phyloP scores from a whole-genome alignment of 23 tunicate genomes.

The Clavelina lepadiformis region DNA sequence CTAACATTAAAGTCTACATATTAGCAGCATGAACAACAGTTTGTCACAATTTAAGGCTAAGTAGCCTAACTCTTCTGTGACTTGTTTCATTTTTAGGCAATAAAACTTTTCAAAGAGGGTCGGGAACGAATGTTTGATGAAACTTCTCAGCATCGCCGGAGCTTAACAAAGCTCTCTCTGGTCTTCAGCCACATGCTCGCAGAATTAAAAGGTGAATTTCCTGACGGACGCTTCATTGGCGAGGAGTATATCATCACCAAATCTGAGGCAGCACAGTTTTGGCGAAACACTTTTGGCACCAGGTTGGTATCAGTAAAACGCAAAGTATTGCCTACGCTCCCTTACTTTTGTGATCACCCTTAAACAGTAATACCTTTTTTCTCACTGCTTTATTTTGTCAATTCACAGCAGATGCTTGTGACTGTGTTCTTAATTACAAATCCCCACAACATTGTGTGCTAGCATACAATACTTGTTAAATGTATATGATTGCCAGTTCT shows the following conservation, averaged over 20 bases:
- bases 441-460: too few species aligned
- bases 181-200: slow-evolving; percentile 99
- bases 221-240: slow-evolving; percentile 93
- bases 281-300: slow-evolving; percentile 84
- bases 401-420: too few species aligned
- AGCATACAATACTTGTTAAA: too few species aligned
- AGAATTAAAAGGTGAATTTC: slow-evolving; percentile 94
- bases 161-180: slow-evolving; percentile 73
- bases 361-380: too few species aligned
- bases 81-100: slow-evolving; percentile 69
- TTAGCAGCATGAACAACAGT: not conserved
- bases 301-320: too few species aligned
- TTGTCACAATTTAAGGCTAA: not conserved
- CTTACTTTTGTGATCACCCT: too few species aligned
- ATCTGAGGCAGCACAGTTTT: slow-evolving; percentile 88
- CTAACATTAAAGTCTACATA: too few species aligned
- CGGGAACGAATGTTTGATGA: slow-evolving; percentile 93
- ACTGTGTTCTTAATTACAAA: too few species aligned
- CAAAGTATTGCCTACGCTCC: too few species aligned
- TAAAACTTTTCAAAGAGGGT: slow-evolving; percentile 86
- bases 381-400: too few species aligned
- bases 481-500: too few species aligned
- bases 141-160: slow-evolving; percentile 64
- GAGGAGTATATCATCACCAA: slow-evolving; percentile 87
- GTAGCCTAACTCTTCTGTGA: not conserved